Evolutionary conservation across 2,113 vertebrate species (phyloP).

Genomic region (Ceyx melanurus): DNA sequence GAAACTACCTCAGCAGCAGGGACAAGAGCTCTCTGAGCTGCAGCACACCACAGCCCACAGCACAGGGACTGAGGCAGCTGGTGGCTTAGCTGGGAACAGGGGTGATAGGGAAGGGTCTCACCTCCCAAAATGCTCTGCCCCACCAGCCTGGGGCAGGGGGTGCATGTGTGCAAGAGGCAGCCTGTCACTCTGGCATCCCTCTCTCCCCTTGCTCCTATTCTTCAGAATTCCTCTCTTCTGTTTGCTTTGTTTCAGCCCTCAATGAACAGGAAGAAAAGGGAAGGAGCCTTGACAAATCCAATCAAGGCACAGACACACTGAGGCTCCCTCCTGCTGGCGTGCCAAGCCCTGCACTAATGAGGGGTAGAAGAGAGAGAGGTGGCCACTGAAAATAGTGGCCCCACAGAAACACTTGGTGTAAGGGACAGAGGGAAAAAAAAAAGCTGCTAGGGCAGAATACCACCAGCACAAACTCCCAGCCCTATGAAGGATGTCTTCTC

Average conservation of each 20-base stretch:
- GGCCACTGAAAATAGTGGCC: neutral
- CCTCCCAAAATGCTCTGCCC: neutral
- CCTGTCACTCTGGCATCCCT: conserved; percentile 22
- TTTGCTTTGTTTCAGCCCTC: conserved; percentile 71
- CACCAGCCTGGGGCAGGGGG: neutral
- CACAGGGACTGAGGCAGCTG: neutral
- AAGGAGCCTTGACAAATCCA: conserved; percentile 73
- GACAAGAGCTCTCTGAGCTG: neutral
- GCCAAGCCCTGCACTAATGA: conserved; percentile 65
- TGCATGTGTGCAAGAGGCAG: neutral
- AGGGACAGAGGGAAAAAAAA: neutral
- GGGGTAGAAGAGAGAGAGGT: conserved; percentile 19
- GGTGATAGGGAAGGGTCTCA: neutral
- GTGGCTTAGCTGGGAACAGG: neutral
- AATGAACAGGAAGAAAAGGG: conserved; percentile 69
- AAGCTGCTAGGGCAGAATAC: neutral
- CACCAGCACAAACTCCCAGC: neutral
- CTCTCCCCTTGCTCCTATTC: conserved; percentile 36
- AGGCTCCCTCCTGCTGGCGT: conserved; percentile 61
- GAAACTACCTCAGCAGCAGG: neutral
- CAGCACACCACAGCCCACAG: neutral
- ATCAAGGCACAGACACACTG: conserved; percentile 58
- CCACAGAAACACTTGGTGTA: neutral
- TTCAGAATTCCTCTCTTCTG: conserved; percentile 59
- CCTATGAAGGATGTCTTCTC: neutral